Evolutionary conservation across 2,113 vertebrate species (phyloP), one percentile per base, ranked within the genome.

Genomic region (Atractosteus spatula): DNA sequence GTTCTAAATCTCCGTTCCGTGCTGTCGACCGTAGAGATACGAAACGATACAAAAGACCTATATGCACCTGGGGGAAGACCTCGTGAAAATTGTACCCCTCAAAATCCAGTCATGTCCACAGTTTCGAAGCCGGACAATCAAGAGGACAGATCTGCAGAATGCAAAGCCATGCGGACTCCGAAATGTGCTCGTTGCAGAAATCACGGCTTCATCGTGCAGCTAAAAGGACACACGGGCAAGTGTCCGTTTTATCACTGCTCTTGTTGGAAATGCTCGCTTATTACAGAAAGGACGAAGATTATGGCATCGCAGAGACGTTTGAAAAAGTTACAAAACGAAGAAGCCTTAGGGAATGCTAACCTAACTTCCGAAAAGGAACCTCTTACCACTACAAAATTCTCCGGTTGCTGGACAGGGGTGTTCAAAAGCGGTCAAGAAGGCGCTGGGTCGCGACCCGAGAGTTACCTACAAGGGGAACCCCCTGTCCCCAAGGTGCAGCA

Each of bases 111-210:
- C 29, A 72, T 72, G 71, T 51, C 71, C 14, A 16, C 13, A 41
- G 6, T 44, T 13, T 12, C 71, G 45, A 72, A 72, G 41, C 41
- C 14, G 3, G n/a, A 41, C 3, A 59, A 54, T 14, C 68, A 29
- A n/a, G 3, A 44, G 71, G 41, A 66, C n/a, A 29, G 47, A 12
- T 13, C 41, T 12, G 3, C 51, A 0, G 41, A 8, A 3, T 13
- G 7, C 2, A 78, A 70, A 73, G 43, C 13, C 2, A 72, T 85
- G 62, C 88, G 94, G 7, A 81, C 78, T 1, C 94, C 92, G 0
- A 95, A 91, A 74, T 95, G 94, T 72, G 89, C 92, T 0, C 88
- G 93, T 55, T 95, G 94, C 81, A 82, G 94, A 5, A 94, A 95
- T 79, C 94, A 95, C 0, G 94, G 94, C 16, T 88, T 92, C 10